Evolutionary conservation across 2,797 vertebrate species (phyloP), one percentile per base, ranked within the genome.

Genomic region (Hydrolagus colliei): DNA sequence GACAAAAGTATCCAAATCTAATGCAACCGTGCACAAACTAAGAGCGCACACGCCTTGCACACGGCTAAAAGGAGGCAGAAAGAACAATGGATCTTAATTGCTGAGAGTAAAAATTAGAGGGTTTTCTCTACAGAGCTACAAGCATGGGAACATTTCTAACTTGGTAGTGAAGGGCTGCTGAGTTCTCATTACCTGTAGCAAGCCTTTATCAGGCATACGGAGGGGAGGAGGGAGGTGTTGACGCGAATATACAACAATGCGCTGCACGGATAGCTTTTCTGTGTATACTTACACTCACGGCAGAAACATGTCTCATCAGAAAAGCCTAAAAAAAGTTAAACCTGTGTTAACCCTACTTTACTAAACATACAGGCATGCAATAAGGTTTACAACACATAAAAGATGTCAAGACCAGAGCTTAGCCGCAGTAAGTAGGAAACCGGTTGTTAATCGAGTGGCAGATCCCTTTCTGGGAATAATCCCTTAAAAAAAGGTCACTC

Each of bases 261-360:
- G 65, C 22, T 27, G 35, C 27, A 82, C 65, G 52, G 20, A 10
- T 68, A 71, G n/a, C 11, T 10, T 61, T 18, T 77, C 75, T 20
- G 61, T 84, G 41, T 16, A 71, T 84, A 71, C 32, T 84, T 84
- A 84, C 65, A 68, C 79, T 84, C 79, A 84, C 63, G 41, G 79
- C 11, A 68, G 79, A 35, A 84, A 84, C 20, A 84, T 41, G 65
- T 52, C 79, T 68, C 14, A 35, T 68, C 79, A 84, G 79, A 84
- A 84, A 84, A 84, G 63, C 79, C 79, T 84, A 84, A 68, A 84
- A 76, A 84, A 71, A 84, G 32, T 68, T 84, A 84, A 84, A 84
- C 27, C 78, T 41, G 67, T 68, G 67, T 84, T 68, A 84, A 63
- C 79, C 79, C 68, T 84, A 18, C 79, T 41, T 8, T n/a, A 35